phyloP scores from a whole-genome alignment of 2,888 invertebrate genomes.

The Sceliomorpha sp. region DNA sequence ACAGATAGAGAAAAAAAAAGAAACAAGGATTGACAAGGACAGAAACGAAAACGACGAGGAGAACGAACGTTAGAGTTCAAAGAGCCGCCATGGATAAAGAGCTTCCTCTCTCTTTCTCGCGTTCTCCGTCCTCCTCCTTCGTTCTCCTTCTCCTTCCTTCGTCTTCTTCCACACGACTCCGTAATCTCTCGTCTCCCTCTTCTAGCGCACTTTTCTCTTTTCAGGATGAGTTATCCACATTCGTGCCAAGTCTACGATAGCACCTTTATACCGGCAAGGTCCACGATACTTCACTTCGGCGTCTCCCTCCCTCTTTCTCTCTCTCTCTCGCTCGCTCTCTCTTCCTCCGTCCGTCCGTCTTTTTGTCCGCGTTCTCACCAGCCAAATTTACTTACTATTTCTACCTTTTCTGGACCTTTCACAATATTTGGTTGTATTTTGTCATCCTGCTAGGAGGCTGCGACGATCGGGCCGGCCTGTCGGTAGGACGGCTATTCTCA shows the following conservation, averaged over 20 bases:
- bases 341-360: slow-evolving; percentile 13
- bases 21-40: slow-evolving; percentile 49
- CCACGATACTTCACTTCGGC: too few relatives aligned
- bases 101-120: slow-evolving; percentile 56
- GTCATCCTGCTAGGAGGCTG: slow-evolving; percentile 66
- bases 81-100: slow-evolving; percentile 78
- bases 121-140: slow-evolving; percentile 21
- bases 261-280: slow-evolving; percentile 56
- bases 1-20: slow-evolving; percentile 43
- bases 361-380: slow-evolving; percentile 54
- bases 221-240: too few relatives aligned
- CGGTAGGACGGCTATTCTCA: slow-evolving; percentile 65
- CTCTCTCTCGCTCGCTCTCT: slow-evolving; percentile 43
- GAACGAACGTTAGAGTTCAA: slow-evolving; percentile 69
- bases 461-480: slow-evolving; percentile 56
- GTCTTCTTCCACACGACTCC: slow-evolving; percentile 35
- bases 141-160: slow-evolving; percentile 35
- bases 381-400: slow-evolving; percentile 77
- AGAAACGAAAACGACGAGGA: slow-evolving; percentile 48
- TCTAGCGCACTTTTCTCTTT: slow-evolving; percentile 52
- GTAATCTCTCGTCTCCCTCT: slow-evolving; percentile 54
- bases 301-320: slow-evolving; percentile 50
- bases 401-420: slow-evolving; percentile 80
- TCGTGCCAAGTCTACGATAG: too few relatives aligned
- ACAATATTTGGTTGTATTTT: slow-evolving; percentile 79